These are phyloP conservation scores for Acholoe squamosa DNA, from an alignment of 2,888 invertebrate species.

Conservation along the genomic window DNA sequence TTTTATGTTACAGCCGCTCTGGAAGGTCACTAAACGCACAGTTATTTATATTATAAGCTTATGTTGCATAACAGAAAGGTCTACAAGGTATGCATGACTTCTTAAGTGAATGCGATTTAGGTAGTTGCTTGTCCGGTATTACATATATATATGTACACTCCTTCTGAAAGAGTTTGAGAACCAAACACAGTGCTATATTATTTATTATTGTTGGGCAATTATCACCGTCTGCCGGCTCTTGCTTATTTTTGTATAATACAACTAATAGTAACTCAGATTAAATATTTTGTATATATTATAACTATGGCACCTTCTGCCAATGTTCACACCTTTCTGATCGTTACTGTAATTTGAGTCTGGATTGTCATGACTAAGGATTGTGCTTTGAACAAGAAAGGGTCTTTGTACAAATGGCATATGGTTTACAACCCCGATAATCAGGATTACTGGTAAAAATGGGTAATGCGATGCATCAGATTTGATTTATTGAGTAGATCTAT, in stretches of 20 bases:
- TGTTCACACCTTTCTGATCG: neutral
- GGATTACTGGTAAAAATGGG: neutral
- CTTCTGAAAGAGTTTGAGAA: neutral
- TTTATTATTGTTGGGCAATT: slow-evolving; percentile 25
- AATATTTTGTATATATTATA: neutral
- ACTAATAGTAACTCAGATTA: neutral
- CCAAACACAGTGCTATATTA: slow-evolving; percentile 23
- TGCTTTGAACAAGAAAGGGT: neutral
- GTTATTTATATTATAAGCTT: slow-evolving; percentile 22
- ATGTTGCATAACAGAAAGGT: neutral
- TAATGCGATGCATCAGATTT: neutral
- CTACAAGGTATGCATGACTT: neutral
- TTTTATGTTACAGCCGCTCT: neutral
- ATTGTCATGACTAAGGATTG: neutral
- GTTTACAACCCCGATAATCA: neutral
- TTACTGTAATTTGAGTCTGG: neutral
- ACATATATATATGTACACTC: neutral
- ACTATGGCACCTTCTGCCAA: neutral
- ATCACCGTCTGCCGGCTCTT: neutral
- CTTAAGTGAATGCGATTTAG: neutral
- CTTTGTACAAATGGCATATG: neutral
- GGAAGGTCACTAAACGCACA: slow-evolving; percentile 9
- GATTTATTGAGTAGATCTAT: neutral
- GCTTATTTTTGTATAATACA: slow-evolving; percentile 18
- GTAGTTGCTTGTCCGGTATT: neutral